Conservation (phyloP, 2,888 invertebrate species). For the Xanthia icteritia region DNA sequence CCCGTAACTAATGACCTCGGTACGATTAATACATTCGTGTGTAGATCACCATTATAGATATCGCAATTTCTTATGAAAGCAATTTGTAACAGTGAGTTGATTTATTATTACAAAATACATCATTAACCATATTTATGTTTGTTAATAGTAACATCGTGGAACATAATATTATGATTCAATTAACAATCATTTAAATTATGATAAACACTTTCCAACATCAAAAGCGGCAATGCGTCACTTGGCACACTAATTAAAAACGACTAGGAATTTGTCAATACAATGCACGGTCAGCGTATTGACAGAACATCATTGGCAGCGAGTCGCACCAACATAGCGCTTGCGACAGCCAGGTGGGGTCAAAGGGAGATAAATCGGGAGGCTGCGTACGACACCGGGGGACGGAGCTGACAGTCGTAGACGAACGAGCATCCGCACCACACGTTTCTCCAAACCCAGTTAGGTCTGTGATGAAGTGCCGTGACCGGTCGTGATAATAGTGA, state of each 20-base stretch:
- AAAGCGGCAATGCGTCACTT: conserved; percentile 75
- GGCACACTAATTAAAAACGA: conserved; percentile 82
- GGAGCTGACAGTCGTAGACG: conserved; percentile 83
- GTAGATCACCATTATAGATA: conserved; percentile 57
- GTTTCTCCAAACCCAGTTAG: conserved; percentile 84
- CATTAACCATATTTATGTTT: conserved; percentile 30
- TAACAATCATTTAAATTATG: conserved; percentile 51
- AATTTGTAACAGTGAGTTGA: conserved; percentile 59
- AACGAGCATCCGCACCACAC: conserved; percentile 87
- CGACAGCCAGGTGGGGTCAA: conserved; percentile 88
- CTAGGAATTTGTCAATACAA: conserved; percentile 82
- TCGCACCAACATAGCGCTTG: conserved; percentile 77
- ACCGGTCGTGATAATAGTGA: conserved; percentile 59
- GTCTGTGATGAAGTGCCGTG: conserved; percentile 77
- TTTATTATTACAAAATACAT: conserved; percentile 57
- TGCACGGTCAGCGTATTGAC: conserved; percentile 88
- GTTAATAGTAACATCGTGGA: conserved; percentile 20
- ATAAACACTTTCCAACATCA: conserved; percentile 61
- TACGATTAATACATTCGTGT: conserved; percentile 60
- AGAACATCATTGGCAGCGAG: conserved; percentile 88
- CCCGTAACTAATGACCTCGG: conserved; percentile 63
- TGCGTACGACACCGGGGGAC: conserved; percentile 79
- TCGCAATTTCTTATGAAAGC: conserved; percentile 51
- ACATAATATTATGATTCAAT: conserved; percentile 55
- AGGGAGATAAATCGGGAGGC: conserved; percentile 89